A percentile compares a stretch with the other conserved stretches of the same genome.
These are phyloP conservation scores for Ctenopoma multispine DNA, from an alignment of 2,797 vertebrate species.

Conservation along the genomic window DNA sequence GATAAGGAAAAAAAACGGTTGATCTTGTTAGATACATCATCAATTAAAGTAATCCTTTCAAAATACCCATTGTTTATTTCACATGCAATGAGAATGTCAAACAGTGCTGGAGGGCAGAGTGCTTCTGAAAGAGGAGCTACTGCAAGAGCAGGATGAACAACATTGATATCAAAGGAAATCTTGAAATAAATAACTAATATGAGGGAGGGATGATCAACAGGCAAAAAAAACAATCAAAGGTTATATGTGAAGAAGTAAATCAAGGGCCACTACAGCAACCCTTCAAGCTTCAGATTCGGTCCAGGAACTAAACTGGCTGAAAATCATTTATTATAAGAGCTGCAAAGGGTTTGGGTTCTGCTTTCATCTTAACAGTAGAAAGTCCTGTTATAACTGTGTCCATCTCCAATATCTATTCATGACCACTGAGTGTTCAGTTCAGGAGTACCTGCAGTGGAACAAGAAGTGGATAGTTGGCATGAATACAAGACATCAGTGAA, in stretches of 20 bases:
- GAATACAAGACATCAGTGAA: conserved; percentile 11
- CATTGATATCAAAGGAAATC: conserved; percentile 16
- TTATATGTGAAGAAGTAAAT: conserved; percentile 21
- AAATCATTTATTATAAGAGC: conserved; percentile 33
- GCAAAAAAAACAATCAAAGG: conserved; percentile 23
- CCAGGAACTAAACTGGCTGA: conserved; percentile 32
- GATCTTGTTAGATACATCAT: conserved; percentile 67
- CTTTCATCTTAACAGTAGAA: conserved; percentile 28
- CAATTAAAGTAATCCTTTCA: conserved; percentile 63
- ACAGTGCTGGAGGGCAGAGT: conserved; percentile 35
- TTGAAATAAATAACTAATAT: conserved; percentile 27
- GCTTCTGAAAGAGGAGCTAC: conserved; percentile 22
- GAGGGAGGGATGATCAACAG: conserved; percentile 17
- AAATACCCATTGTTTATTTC: conserved; percentile 50
- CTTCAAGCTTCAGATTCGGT: conserved; percentile 12
- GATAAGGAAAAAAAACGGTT: conserved; percentile 65
- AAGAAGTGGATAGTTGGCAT: conserved; percentile 10
- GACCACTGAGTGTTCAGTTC: conserved; percentile 21
- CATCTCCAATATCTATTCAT: conserved; percentile 38
- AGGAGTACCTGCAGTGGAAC: conserved; percentile 15
- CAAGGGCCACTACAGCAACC: conserved; percentile 28
- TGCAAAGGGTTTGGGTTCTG: conserved; percentile 25
- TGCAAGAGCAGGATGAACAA: conserved; percentile 8
- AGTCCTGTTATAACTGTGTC: conserved; percentile 33
- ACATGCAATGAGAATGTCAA: conserved; percentile 52